Evolutionary conservation across 2,113 vertebrate species (phyloP).

Genomic region (Enhydra lutris): DNA sequence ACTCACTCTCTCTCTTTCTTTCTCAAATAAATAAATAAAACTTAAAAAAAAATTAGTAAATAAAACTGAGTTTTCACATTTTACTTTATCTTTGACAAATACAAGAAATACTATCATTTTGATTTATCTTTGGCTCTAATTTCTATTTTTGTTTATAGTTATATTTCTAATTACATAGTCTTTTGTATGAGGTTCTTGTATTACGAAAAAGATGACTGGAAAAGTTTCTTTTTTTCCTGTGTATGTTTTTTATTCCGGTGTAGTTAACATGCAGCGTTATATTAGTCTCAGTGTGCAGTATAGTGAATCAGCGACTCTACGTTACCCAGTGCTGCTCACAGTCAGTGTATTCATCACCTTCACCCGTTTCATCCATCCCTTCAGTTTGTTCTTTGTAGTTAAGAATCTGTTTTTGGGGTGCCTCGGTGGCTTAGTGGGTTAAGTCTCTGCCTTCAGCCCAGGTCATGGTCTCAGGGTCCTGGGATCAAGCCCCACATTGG

Average conservation of each 20-base stretch:
- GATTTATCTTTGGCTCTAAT: slow-evolving; percentile 8
- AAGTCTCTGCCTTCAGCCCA: no score
- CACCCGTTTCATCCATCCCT: background rate
- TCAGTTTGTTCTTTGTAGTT: background rate
- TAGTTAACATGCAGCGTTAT: background rate
- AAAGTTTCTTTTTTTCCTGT: background rate
- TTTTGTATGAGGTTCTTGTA: background rate
- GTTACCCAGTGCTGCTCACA: background rate
- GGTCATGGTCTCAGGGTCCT: no score
- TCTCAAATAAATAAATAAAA: background rate
- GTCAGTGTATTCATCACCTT: background rate
- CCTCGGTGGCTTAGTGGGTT: no score
- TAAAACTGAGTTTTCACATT: slow-evolving; percentile 19
- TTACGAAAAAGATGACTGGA: background rate
- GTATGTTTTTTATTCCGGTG: background rate
- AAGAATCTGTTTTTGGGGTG: background rate
- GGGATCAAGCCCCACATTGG: no score
- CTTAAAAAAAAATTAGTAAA: background rate
- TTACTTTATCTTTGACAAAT: slow-evolving; percentile 33
- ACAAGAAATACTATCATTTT: background rate
- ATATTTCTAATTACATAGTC: background rate
- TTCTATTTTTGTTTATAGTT: slow-evolving; percentile 16
- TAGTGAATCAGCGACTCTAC: background rate
- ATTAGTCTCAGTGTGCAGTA: background rate
- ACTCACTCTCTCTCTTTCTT: no score